These are phyloP conservation scores for Agrilus biguttatus DNA, from an alignment of 2,888 invertebrate genomes.

Conservation along the genomic window DNA sequence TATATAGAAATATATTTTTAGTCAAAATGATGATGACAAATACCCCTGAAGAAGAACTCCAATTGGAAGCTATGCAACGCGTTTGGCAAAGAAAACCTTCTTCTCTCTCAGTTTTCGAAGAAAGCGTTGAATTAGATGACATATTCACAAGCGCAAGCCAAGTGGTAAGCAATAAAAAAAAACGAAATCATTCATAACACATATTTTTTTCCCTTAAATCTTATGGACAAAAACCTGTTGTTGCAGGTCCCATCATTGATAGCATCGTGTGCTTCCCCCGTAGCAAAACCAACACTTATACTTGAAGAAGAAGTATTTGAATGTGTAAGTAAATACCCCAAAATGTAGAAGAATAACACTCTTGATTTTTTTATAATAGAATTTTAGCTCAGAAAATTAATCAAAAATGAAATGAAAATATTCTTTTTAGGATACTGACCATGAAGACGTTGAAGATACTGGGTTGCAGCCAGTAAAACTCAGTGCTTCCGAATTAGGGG, in stretches of 20 bases:
- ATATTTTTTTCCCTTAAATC: not conserved
- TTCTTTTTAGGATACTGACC: not conserved
- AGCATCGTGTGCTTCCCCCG: no score
- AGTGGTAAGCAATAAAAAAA: constrained; percentile 12
- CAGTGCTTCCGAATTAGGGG: constrained; percentile 46
- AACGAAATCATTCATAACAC: not conserved
- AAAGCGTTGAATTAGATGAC: constrained; percentile 18
- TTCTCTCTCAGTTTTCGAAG: constrained; percentile 20
- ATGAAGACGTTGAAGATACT: constrained; percentile 1
- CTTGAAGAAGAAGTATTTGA: no score
- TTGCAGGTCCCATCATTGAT: no score
- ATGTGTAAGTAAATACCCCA: no score
- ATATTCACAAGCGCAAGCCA: constrained; percentile 18
- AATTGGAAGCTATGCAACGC: constrained; percentile 27
- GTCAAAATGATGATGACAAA: constrained; percentile 15
- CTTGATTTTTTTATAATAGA: no score
- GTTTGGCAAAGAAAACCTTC: constrained; percentile 21
- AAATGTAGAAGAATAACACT: no score
- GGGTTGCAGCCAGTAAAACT: constrained; percentile 19
- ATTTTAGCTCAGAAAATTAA: not conserved
- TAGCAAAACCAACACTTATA: no score
- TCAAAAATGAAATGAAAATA: not conserved
- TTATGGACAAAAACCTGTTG: not conserved
- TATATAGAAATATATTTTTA: not conserved
- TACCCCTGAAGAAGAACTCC: constrained; percentile 23